phyloP scores from a whole-genome alignment of 2,888 invertebrate species.

The Siphlonurus alternatus region DNA sequence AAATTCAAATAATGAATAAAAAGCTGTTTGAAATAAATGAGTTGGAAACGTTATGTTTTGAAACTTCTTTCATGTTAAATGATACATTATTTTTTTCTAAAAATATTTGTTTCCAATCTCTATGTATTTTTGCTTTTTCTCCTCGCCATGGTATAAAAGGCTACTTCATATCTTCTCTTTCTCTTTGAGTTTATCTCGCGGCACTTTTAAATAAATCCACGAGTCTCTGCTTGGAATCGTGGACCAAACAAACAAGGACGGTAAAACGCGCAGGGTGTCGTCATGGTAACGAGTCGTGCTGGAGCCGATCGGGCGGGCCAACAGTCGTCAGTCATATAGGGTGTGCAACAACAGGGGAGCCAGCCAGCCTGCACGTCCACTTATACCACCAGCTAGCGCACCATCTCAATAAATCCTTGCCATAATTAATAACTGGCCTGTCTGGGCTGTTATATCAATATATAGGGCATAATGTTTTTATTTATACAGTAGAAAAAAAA shows the following conservation, averaged over 20 bases:
- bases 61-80: not conserved
- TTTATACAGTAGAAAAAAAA: no score
- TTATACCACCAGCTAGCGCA: no score
- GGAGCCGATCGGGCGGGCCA: not conserved
- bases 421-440: no score
- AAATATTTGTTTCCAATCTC: not conserved
- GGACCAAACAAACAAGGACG: not conserved
- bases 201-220: no score
- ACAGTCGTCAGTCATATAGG: not conserved
- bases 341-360: not conserved
- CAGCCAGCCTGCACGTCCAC: no score
- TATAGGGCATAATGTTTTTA: no score
- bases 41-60: not conserved
- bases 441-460: no score
- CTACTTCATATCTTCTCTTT: not conserved
- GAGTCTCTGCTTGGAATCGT: not conserved
- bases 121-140: not conserved
- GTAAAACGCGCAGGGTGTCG: not conserved
- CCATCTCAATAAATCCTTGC: no score
- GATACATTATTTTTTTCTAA: not conserved
- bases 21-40: no score
- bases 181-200: not conserved
- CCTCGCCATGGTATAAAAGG: not conserved
- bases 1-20: no score
- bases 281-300: not conserved